Percentiles rank a stretch among this genome's conserved stretches.
These are phyloP conservation scores for Pterophyllum scalare DNA, from an alignment of 2,113 vertebrate species.

Conservation along the genomic window DNA sequence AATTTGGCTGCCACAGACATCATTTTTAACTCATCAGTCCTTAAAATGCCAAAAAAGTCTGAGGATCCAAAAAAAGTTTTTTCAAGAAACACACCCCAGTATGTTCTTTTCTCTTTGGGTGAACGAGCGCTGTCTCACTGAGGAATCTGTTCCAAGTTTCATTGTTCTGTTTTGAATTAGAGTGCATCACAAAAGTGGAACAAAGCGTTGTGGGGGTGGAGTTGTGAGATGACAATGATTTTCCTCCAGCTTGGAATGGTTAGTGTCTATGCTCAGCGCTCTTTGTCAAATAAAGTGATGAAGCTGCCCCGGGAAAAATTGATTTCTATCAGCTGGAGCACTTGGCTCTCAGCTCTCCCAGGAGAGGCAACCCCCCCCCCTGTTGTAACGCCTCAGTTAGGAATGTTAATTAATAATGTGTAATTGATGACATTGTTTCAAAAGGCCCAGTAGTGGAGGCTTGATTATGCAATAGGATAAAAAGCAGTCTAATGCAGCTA, in stretches of 20 bases:
- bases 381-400: constrained; percentile 16
- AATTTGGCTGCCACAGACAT: constrained; percentile 2
- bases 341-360: constrained; percentile 37
- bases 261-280: constrained; percentile 23
- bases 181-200: constrained; percentile 54
- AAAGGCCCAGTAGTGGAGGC: neutral
- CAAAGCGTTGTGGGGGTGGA: constrained; percentile 62
- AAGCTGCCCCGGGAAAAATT: constrained; percentile 50
- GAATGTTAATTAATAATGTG: constrained; percentile 26
- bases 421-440: constrained; percentile 14
- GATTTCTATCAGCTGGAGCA: constrained; percentile 36
- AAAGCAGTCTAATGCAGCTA: neutral
- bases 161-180: constrained; percentile 73
- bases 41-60: constrained; percentile 35
- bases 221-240: constrained; percentile 57
- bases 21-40: constrained; percentile 10
- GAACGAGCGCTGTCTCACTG: neutral
- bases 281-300: constrained; percentile 48
- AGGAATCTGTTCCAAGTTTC: constrained; percentile 47
- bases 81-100: constrained; percentile 24
- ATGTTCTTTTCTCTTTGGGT: constrained; percentile 8
- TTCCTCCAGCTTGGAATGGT: constrained; percentile 60
- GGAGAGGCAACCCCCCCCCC: neutral
- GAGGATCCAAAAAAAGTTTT: neutral
- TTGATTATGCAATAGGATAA: neutral